Evolutionary conservation across 2,888 invertebrate species (phyloP).

Genomic region (Leptothorax acervorum): DNA sequence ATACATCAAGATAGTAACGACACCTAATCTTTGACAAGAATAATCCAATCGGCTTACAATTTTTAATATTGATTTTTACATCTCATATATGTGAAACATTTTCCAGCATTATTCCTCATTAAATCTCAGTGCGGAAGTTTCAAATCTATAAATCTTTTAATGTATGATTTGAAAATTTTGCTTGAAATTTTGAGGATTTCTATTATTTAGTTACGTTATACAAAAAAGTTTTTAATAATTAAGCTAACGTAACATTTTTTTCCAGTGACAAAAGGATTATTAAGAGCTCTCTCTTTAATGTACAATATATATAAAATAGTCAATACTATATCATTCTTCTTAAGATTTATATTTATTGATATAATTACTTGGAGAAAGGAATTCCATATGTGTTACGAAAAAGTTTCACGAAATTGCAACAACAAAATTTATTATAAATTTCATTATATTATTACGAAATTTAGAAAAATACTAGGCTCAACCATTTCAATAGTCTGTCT

Average conservation of each 20-base stretch:
- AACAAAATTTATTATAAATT: not conserved
- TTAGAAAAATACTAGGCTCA: not conserved
- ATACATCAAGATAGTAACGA: slow-evolving; percentile 14
- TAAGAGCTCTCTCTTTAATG: not conserved
- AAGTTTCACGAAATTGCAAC: not conserved
- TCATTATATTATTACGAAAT: not conserved
- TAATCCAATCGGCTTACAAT: not conserved
- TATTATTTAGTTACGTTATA: not conserved
- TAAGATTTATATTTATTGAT: not conserved
- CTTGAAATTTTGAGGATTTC: not conserved
- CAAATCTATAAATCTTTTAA: not conserved
- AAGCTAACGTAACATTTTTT: not conserved
- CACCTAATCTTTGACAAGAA: not conserved
- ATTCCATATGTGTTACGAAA: not conserved
- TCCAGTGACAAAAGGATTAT: not conserved
- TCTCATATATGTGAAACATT: not conserved
- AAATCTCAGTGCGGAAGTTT: not conserved
- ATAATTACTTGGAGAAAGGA: slow-evolving; percentile 5
- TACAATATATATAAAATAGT: not conserved
- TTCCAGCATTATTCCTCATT: not conserved
- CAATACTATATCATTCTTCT: not conserved
- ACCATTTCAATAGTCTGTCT: not conserved
- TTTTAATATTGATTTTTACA: not conserved
- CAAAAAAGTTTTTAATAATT: not conserved
- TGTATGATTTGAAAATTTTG: not conserved